Evolutionary conservation across 2,888 invertebrate species (phyloP).

Genomic region (Drosophila testacea): DNA sequence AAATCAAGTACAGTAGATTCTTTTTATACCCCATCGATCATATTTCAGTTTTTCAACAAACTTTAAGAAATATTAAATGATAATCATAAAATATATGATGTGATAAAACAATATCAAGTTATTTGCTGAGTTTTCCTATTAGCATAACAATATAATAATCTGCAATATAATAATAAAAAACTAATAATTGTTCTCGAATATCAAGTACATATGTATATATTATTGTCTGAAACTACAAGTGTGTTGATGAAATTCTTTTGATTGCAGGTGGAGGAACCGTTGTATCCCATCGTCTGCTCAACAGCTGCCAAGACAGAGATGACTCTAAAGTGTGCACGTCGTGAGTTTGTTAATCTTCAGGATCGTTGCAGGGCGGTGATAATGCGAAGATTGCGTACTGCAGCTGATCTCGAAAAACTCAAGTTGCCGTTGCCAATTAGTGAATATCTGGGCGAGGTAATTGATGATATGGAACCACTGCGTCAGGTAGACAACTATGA

Average conservation of each 20-base stretch:
- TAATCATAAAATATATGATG: too few species aligned
- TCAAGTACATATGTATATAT: too few species aligned
- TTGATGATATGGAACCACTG: conserved; percentile 84
- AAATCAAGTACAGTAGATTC: too few species aligned
- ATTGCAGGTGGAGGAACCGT: conserved; percentile 86
- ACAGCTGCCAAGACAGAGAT: conserved; percentile 92
- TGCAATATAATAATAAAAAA: too few species aligned
- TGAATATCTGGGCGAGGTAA: conserved; percentile 87
- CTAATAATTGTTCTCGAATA: too few species aligned
- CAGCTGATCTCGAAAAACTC: conserved; percentile 86
- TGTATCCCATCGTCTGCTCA: conserved; percentile 90
- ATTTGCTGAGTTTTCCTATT: too few species aligned
- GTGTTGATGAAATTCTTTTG: not conserved
- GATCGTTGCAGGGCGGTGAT: conserved; percentile 89
- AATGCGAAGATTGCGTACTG: conserved; percentile 86
- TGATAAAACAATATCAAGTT: too few species aligned
- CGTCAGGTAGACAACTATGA: conserved; percentile 85
- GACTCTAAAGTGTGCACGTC: conserved; percentile 87
- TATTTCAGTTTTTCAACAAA: too few species aligned
- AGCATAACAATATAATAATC: too few species aligned
- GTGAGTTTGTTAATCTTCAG: conserved; percentile 89
- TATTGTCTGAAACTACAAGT: too few species aligned
- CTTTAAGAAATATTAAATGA: too few species aligned
- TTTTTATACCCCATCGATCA: too few species aligned
- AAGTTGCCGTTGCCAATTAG: conserved; percentile 87